Evolutionary conservation across 2,113 vertebrate species (phyloP).

Genomic region (Pterophyllum scalare): DNA sequence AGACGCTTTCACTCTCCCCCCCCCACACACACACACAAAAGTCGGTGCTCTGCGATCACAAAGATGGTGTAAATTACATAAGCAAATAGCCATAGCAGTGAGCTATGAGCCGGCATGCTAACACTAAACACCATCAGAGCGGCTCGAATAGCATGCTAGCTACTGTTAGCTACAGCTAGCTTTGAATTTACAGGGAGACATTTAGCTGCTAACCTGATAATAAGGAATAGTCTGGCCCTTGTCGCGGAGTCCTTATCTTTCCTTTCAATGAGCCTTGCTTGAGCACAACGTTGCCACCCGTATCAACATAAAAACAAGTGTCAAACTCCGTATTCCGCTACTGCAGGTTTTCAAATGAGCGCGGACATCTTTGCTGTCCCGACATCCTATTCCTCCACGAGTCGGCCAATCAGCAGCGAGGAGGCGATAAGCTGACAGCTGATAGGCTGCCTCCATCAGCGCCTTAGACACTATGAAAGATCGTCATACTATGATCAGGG

Average conservation of each 20-base stretch:
- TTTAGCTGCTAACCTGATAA: conserved; percentile 75
- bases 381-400: conserved; percentile 73
- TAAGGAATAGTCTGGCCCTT: conserved; percentile 79
- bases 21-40: no score
- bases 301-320: conserved; percentile 49
- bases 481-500: no score
- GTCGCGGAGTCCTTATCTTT: conserved; percentile 75
- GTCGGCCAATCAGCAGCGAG: conserved; percentile 72
- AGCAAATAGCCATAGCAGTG: background rate
- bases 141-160: conserved; percentile 38
- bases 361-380: conserved; percentile 90
- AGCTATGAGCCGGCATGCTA: conserved; percentile 1
- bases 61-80: background rate
- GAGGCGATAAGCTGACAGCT: background rate
- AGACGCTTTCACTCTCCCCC: background rate
- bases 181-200: background rate
- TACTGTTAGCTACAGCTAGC: conserved; percentile 41
- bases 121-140: conserved; percentile 1
- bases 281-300: background rate
- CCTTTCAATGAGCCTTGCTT: conserved; percentile 31
- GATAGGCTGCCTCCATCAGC: background rate
- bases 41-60: background rate
- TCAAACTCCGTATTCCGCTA: conserved; percentile 14
- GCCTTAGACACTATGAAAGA: background rate
- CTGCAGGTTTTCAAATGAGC: conserved; percentile 81